phyloP scores from a whole-genome alignment of 2,888 invertebrate genomes.

The Cephus nigrinus region DNA sequence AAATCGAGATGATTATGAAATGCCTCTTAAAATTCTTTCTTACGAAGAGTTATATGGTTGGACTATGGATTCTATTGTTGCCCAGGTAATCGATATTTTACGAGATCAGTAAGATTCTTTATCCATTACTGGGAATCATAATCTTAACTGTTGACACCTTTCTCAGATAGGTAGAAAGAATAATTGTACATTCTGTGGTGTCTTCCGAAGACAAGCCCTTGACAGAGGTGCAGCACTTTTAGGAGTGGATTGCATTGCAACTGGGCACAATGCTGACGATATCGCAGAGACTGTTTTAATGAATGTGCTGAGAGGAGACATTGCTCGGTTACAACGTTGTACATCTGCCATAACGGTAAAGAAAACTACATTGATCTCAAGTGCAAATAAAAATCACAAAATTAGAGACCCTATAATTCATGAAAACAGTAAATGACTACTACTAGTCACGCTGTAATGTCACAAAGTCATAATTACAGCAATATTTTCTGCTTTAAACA shows the following conservation, averaged over 20 bases:
- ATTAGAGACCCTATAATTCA: neutral
- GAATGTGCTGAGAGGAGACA: slow-evolving; percentile 97
- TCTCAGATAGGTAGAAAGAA: slow-evolving; percentile 83
- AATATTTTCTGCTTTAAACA: slow-evolving; percentile 60
- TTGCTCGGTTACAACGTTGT: slow-evolving; percentile 92
- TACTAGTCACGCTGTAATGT: neutral
- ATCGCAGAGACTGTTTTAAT: slow-evolving; percentile 98
- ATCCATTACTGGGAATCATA: slow-evolving; percentile 34
- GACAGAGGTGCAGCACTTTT: slow-evolving; percentile 93
- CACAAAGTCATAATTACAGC: neutral
- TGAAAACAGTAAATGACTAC: neutral
- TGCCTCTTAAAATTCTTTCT: slow-evolving; percentile 94
- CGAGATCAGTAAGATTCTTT: neutral
- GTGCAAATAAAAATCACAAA: neutral
- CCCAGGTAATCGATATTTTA: slow-evolving; percentile 70
- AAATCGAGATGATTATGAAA: slow-evolving; percentile 92
- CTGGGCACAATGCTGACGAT: slow-evolving; percentile 97
- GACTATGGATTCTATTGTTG: slow-evolving; percentile 99
- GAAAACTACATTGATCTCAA: slow-evolving; percentile 9
- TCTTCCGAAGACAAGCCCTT: slow-evolving; percentile 94
- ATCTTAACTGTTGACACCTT: neutral
- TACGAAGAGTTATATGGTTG: slow-evolving; percentile 98
- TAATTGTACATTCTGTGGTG: slow-evolving; percentile 97
- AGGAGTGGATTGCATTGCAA: slow-evolving; percentile 92
- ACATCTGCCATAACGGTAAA: slow-evolving; percentile 89